phyloP scores from a whole-genome alignment of 1,140 invertebrate species.

The Ctenoplectra terminalis region DNA sequence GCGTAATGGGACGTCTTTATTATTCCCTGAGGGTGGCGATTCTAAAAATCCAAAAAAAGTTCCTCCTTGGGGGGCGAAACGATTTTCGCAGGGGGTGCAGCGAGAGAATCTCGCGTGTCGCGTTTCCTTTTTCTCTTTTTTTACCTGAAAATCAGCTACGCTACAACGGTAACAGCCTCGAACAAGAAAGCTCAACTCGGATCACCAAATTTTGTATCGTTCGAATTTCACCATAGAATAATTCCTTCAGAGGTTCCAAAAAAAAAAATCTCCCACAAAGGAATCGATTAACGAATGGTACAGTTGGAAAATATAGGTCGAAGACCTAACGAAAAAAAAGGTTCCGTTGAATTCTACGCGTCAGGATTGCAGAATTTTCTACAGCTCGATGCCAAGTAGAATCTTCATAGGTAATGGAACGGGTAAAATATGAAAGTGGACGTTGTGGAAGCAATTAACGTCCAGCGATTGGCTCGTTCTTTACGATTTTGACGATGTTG shows the following conservation, averaged over 20 bases:
- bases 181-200: slow-evolving; percentile 50
- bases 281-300: slow-evolving; percentile 9
- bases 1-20: slow-evolving; percentile 74
- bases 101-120: slow-evolving; percentile 53
- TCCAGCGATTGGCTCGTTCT: not conserved
- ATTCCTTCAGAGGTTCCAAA: not conserved
- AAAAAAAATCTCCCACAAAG: slow-evolving; percentile 29
- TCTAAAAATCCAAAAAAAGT: slow-evolving; percentile 35
- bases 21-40: slow-evolving; percentile 58
- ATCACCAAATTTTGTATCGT: slow-evolving; percentile 43
- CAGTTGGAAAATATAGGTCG: not conserved
- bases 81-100: slow-evolving; percentile 42
- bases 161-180: slow-evolving; percentile 55
- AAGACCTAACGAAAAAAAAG: not conserved
- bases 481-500: slow-evolving; percentile 27
- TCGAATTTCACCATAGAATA: slow-evolving; percentile 26
- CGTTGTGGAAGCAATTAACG: slow-evolving; percentile 14
- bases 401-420: not conserved
- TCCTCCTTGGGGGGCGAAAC: slow-evolving; percentile 24
- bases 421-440: not conserved
- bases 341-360: not conserved
- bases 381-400: not conserved
- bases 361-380: not conserved
- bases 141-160: slow-evolving; percentile 46
- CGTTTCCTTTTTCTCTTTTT: slow-evolving; percentile 49